phyloP scores from a whole-genome alignment of 2,888 invertebrate genomes.

The Harpalus rufipes region DNA sequence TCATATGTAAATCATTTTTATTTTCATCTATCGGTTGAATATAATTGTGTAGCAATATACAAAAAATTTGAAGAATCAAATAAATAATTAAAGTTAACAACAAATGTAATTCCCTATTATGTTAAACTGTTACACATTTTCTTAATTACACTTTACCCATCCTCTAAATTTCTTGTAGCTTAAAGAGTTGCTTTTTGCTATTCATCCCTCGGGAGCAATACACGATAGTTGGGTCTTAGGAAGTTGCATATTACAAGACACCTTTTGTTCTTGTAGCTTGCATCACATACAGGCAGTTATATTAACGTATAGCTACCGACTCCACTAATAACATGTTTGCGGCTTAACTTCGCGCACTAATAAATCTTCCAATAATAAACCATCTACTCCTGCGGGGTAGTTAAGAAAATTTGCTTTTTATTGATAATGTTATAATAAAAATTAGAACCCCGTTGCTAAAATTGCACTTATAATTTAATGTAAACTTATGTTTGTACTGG shows the following conservation, averaged over 20 bases:
- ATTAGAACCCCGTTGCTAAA: no score
- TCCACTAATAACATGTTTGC: conserved; percentile 38
- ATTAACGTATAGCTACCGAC: conserved; percentile 25
- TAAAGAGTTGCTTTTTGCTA: not conserved
- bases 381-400: not conserved
- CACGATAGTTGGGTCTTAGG: not conserved
- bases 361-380: conserved; percentile 11
- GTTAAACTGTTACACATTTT: no score
- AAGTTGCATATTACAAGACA: conserved; percentile 23
- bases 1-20: no score
- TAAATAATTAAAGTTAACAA: no score
- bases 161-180: not conserved
- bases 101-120: no score
- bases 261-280: not conserved
- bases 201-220: not conserved
- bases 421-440: not conserved
- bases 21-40: no score
- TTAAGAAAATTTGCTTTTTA: conserved; percentile 8
- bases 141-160: not conserved
- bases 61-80: no score
- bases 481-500: no score
- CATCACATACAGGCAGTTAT: not conserved
- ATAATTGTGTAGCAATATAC: no score
- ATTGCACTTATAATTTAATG: no score
- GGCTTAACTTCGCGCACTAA: conserved; percentile 32